A percentile compares a stretch with the other conserved stretches of the same genome.
These are phyloP conservation scores for Myotis vivesi DNA, from an alignment of 2,797 vertebrate species.

Conservation along the genomic window DNA sequence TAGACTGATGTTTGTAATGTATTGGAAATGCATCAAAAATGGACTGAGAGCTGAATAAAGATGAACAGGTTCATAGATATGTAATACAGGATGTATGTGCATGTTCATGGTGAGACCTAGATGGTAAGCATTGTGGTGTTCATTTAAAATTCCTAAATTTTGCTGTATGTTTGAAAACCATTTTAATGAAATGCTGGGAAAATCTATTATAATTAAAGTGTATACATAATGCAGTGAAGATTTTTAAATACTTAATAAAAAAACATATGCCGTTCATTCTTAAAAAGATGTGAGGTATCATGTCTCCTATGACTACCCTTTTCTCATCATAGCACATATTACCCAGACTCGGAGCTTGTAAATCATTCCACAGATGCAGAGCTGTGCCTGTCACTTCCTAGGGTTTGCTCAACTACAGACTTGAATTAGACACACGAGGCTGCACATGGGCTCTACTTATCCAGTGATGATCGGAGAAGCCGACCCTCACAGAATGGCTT, in stretches of 20 bases:
- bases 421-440: neutral
- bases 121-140: neutral
- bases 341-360: neutral
- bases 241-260: slow-evolving; percentile 34
- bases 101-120: neutral
- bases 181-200: neutral
- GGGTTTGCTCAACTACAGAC: neutral
- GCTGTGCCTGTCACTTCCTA: neutral
- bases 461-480: neutral
- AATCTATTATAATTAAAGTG: neutral
- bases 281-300: neutral
- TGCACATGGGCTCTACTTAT: neutral
- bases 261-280: neutral
- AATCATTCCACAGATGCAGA: neutral
- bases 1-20: neutral
- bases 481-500: neutral
- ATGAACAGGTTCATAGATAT: neutral
- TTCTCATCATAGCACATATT: neutral
- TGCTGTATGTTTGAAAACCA: neutral
- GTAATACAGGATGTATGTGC: neutral
- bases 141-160: neutral
- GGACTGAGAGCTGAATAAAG: neutral
- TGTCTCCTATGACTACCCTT: neutral
- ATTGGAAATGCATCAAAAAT: slow-evolving; percentile 1
- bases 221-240: neutral